Evolutionary conservation across 2,113 vertebrate genomes (phyloP).

Genomic region (Eulemur rufifrons): DNA sequence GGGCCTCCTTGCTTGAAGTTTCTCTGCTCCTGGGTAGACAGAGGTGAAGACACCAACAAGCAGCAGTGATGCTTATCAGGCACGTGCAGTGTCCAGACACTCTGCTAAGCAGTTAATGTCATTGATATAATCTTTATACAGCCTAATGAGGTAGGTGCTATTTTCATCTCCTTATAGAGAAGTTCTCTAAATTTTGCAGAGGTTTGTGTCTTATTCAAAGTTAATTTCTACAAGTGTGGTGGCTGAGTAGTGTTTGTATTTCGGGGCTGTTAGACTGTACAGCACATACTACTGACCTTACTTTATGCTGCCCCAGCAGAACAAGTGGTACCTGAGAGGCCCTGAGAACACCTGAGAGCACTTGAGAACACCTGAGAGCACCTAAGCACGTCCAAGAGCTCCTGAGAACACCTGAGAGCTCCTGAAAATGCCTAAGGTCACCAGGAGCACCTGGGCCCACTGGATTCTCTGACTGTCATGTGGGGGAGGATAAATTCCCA

Average conservation of each 20-base stretch:
- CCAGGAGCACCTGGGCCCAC: too few relatives aligned
- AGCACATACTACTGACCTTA: background rate
- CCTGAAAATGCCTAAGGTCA: background rate
- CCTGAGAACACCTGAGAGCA: background rate
- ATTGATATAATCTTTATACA: background rate
- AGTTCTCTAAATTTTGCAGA: background rate
- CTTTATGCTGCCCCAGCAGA: background rate
- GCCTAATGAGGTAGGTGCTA: background rate
- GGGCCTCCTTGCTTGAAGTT: background rate
- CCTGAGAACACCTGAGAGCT: background rate
- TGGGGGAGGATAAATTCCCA: fast-evolving
- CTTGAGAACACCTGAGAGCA: background rate
- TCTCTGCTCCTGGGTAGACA: background rate
- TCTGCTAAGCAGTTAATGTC: background rate
- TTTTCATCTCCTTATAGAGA: background rate
- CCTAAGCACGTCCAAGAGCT: background rate
- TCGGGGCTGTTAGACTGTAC: background rate
- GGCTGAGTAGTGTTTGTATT: background rate
- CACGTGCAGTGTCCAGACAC: background rate
- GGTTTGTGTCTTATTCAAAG: background rate
- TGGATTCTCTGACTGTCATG: background rate
- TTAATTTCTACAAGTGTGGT: background rate
- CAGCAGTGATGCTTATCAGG: background rate
- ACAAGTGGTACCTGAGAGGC: background rate
- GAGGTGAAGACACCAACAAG: background rate